These are phyloP conservation scores for Gandaritis pyraliata DNA, from an alignment of 2,888 invertebrate genomes.

Conservation along the genomic window DNA sequence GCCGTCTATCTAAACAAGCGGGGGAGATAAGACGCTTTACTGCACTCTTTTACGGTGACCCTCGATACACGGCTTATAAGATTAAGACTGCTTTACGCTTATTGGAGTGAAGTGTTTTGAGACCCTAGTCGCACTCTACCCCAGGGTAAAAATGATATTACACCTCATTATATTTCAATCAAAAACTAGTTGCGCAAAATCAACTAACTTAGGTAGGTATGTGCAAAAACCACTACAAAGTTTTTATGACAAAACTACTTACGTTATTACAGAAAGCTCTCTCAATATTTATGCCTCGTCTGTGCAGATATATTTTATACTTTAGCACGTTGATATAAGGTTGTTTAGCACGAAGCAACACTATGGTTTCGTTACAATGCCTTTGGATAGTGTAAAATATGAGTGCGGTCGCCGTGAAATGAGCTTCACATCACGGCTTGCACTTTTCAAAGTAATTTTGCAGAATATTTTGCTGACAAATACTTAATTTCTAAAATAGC, in stretches of 20 bases:
- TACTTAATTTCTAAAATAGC: constrained; percentile 8
- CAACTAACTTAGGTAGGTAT: constrained; percentile 4
- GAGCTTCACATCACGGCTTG: constrained; percentile 65
- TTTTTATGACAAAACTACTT: constrained; percentile 36
- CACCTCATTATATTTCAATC: no score
- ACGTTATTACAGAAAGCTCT: constrained; percentile 35
- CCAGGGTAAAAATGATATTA: no score
- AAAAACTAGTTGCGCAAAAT: no score
- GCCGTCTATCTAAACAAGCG: constrained; percentile 68
- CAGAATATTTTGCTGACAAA: constrained; percentile 25
- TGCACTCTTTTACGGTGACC: constrained; percentile 61
- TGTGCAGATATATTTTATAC: constrained; percentile 33
- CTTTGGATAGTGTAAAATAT: constrained; percentile 74
- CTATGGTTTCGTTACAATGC: constrained; percentile 48
- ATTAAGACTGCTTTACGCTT: constrained; percentile 19
- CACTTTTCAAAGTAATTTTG: constrained; percentile 50
- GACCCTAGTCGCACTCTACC: no score
- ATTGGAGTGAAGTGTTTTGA: not conserved
- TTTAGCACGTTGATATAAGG: constrained; percentile 38
- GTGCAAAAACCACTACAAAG: constrained; percentile 20
- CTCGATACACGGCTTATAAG: constrained; percentile 47
- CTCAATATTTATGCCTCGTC: constrained; percentile 36
- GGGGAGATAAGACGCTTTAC: constrained; percentile 75
- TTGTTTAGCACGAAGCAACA: constrained; percentile 35
- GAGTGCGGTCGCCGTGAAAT: constrained; percentile 76